These are phyloP conservation scores for Nephrocerus scutellatus DNA, from an alignment of 2,888 invertebrate species.

Conservation along the genomic window DNA sequence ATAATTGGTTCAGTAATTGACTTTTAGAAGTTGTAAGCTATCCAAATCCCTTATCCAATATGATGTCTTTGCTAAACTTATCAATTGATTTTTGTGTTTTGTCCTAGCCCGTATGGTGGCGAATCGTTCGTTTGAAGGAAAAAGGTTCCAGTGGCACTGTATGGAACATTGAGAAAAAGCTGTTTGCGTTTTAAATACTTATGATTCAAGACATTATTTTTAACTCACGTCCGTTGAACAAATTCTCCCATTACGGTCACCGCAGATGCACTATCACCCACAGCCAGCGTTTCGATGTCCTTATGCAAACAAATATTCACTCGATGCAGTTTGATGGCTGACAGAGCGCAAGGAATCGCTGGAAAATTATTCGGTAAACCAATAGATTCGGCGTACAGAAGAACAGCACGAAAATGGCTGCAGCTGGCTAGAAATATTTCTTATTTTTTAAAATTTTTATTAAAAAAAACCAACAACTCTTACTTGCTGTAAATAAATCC, in stretches of 20 bases:
- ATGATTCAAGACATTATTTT: background rate
- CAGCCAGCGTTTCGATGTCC: background rate
- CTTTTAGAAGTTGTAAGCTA: no score
- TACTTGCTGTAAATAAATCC: slow-evolving; percentile 37
- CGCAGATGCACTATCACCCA: background rate
- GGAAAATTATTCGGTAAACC: slow-evolving; percentile 37
- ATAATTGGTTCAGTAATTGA: no score
- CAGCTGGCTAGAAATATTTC: slow-evolving; percentile 29
- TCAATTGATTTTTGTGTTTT: slow-evolving; percentile 11
- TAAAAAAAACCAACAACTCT: slow-evolving; percentile 11
- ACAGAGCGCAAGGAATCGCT: slow-evolving; percentile 33
- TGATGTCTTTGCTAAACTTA: no score
- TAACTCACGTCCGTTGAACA: slow-evolving; percentile 31
- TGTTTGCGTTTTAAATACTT: background rate
- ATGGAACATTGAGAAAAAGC: slow-evolving; percentile 7
- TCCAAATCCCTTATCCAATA: no score
- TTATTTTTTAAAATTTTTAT: background rate
- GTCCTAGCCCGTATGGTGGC: slow-evolving; percentile 40
- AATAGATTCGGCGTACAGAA: slow-evolving; percentile 43
- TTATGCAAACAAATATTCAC: slow-evolving; percentile 16
- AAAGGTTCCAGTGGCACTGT: slow-evolving; percentile 35
- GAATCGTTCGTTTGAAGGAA: slow-evolving; percentile 38
- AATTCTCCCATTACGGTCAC: slow-evolving; percentile 39
- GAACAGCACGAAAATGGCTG: slow-evolving; percentile 43
- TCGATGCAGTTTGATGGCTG: slow-evolving; percentile 24